Percentiles rank a stretch among this genome's conserved stretches.
Evolutionary conservation across 2,113 vertebrate species (phyloP).

Genomic region (Aldabrachelys gigantea): DNA sequence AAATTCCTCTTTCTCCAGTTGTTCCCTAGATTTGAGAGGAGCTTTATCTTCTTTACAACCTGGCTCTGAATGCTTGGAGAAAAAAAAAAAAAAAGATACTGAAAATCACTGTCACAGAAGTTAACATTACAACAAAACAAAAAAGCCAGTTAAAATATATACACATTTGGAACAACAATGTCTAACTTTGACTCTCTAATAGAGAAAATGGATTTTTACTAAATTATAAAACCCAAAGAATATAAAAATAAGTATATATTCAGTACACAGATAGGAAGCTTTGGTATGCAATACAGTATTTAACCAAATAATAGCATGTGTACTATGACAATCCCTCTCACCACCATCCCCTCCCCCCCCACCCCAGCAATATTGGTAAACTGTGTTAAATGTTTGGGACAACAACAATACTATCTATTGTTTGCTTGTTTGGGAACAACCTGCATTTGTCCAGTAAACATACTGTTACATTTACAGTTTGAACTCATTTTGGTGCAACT

Average conservation of each 20-base stretch:
- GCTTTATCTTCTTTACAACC: slow-evolving; percentile 40
- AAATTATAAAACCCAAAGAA: background rate
- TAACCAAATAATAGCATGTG: background rate
- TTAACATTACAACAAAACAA: background rate
- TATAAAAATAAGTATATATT: background rate
- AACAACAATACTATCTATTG: background rate
- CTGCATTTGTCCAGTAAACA: background rate
- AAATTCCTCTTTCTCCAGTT: slow-evolving; percentile 41
- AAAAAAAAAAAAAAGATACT: background rate
- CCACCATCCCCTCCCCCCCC: too few species aligned
- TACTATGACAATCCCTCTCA: background rate
- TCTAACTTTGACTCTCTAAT: background rate
- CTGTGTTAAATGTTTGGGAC: background rate
- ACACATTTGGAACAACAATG: background rate
- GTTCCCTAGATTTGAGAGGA: background rate
- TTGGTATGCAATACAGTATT: background rate
- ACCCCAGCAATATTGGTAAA: background rate
- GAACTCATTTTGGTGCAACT: background rate
- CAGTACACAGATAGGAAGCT: background rate
- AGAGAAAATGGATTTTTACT: background rate
- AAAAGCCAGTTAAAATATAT: background rate
- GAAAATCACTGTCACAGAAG: background rate
- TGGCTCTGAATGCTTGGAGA: slow-evolving; percentile 36
- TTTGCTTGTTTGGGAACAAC: background rate
- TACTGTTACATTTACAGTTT: background rate